phyloP scores from a whole-genome alignment of 2,888 invertebrate species.

The Xestia rhomboidea region DNA sequence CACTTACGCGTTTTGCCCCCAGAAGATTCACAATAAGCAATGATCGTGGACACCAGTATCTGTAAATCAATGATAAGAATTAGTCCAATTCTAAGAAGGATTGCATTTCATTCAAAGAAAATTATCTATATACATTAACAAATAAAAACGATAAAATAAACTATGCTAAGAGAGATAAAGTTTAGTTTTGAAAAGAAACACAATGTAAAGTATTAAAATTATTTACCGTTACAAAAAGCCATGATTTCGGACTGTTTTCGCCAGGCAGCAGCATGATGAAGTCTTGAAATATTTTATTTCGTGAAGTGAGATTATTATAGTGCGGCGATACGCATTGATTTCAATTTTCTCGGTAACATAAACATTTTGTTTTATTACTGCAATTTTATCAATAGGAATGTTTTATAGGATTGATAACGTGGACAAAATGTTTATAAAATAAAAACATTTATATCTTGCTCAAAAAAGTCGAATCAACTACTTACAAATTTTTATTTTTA shows the following conservation, averaged over 20 bases:
- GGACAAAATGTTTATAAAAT: background rate
- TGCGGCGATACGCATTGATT: constrained; percentile 76
- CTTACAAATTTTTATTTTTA: background rate
- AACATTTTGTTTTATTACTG: constrained; percentile 65
- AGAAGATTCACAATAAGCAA: constrained; percentile 65
- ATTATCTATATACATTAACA: background rate
- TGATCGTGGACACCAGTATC: constrained; percentile 52
- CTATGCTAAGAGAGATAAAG: background rate
- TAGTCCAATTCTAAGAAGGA: background rate
- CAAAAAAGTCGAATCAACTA: background rate
- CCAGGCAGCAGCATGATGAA: constrained; percentile 72
- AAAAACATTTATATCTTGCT: too few species aligned
- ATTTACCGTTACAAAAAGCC: constrained; percentile 75
- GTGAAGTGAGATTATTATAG: constrained; percentile 53
- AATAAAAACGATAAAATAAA: background rate
- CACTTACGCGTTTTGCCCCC: constrained; percentile 73
- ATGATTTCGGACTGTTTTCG: constrained; percentile 67
- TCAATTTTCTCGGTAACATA: constrained; percentile 76
- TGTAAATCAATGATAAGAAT: constrained; percentile 43
- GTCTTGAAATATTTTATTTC: constrained; percentile 64
- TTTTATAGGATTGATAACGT: constrained; percentile 38
- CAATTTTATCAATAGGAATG: constrained; percentile 41
- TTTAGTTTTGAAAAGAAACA: background rate
- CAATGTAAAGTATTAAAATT: constrained; percentile 6
- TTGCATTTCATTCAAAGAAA: background rate